Evolutionary conservation across 2,888 invertebrate genomes (phyloP).

Genomic region (Tachystola acroxantha): DNA sequence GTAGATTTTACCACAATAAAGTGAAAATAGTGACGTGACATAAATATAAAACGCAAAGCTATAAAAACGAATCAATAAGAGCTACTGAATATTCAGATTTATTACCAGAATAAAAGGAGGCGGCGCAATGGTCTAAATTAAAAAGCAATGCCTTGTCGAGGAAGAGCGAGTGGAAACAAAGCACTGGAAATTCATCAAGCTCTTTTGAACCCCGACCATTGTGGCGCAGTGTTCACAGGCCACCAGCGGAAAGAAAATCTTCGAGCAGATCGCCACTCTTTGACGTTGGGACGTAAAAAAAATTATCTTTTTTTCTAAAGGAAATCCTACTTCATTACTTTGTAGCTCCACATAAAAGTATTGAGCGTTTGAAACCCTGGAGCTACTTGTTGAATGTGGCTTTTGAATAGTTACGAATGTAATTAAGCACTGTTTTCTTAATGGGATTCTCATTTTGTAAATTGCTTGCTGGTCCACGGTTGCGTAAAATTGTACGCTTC

Average conservation of each 20-base stretch:
- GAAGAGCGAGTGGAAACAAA: slow-evolving; percentile 72
- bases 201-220: slow-evolving; percentile 70
- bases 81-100: slow-evolving; percentile 52
- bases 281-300: slow-evolving; percentile 66
- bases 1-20: no score
- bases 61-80: background rate
- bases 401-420: slow-evolving; percentile 53
- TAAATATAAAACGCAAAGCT: no score
- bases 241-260: slow-evolving; percentile 68
- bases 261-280: slow-evolving; percentile 67
- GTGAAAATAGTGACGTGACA: no score
- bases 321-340: slow-evolving; percentile 64
- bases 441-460: no score
- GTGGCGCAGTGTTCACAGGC: slow-evolving; percentile 44
- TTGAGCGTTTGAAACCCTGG: slow-evolving; percentile 44
- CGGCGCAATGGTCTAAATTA: slow-evolving; percentile 71
- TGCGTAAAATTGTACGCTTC: no score
- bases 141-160: slow-evolving; percentile 73
- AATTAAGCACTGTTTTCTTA: slow-evolving; percentile 42
- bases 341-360: slow-evolving; percentile 50
- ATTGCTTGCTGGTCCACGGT: no score
- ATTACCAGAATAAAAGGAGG: slow-evolving; percentile 61
- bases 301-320: slow-evolving; percentile 48
- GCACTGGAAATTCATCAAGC: slow-evolving; percentile 71
- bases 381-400: slow-evolving; percentile 63